Base-by-base conservation (phyloP, 2,113 vertebrate species). In the Nipponia nippon region DNA sequence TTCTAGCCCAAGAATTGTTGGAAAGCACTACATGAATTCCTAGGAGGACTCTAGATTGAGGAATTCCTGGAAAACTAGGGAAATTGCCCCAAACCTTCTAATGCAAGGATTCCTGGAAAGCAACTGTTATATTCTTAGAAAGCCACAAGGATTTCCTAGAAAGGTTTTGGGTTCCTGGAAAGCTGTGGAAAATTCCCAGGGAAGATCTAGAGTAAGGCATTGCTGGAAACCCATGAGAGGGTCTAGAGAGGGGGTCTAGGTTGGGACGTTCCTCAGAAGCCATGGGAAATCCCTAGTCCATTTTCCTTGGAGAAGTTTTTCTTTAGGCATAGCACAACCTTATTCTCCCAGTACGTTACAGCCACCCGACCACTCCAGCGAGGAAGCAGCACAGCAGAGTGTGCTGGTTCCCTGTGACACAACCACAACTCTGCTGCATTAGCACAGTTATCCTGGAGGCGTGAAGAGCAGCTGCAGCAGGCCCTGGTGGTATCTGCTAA, bases 401-500 rank as follows among this genome's bases (percentile, higher is more conserved):
- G 1, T 21, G 13, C 58, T 62, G 38, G 49, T 13, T 94, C 91
- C 86, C 78, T 72, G 84, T 42, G 91, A 47, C 94, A 72, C 49
- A 77, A 65, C 85, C 87, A 81, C 87, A 88, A 82, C 85, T 85
- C 96, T 83, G 86, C 92, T 82, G 47, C 62, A 34, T 11, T 14
- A 97, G 89, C 70, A 86, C 9, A 32, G 66, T n/a, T 53, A 30
- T 70, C 69, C 86, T 65, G 84, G 62, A 90, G 75, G 69, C 93
- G n/a, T 6, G 6, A 72, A 27, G 17, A 50, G 80, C 30, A 72
- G 17, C 89, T 75, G 77, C 96, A 83, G 71, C 76, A 71, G 69
- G 91, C 83, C 63, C 90, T 96, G 77, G 29, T 91, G 91, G 34
- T 26, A 34, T 65, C 89, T 81, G 93, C 61, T 52, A 83, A 94